Percentiles rank a stretch among this genome's conserved stretches.
These are phyloP conservation scores for Sycon ciliatum DNA, from an alignment of 37 sponge, comb jelly and placozoan genomes.

Conservation along the genomic window DNA sequence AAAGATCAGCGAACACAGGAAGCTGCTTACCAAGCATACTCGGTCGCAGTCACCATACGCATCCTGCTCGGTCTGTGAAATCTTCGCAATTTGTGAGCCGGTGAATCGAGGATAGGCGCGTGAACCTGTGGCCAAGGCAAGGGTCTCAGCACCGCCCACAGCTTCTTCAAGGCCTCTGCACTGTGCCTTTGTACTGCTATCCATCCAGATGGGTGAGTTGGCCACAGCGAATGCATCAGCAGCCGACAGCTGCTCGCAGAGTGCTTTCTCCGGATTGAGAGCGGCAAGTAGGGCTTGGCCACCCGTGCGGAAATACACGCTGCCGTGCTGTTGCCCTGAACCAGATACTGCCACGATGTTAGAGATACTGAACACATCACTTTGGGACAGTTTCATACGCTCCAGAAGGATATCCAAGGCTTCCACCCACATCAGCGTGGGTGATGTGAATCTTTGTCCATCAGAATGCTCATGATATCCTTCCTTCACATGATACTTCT, in stretches of 20 bases:
- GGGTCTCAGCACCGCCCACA: constrained; percentile 50
- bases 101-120: constrained; percentile 69
- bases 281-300: too few relatives aligned
- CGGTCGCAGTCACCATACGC: too few relatives aligned
- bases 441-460: constrained; percentile 72
- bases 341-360: constrained; percentile 57
- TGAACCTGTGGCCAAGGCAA: constrained; percentile 77
- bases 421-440: constrained; percentile 84
- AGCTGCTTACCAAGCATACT: neutral
- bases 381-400: constrained; percentile 42
- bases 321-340: constrained; percentile 87
- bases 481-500: too few relatives aligned
- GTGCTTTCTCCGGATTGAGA: too few relatives aligned
- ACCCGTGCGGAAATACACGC: too few relatives aligned
- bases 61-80: too few relatives aligned
- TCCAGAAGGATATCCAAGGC: constrained; percentile 34
- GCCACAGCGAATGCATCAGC: constrained; percentile 44
- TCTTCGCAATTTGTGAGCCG: neutral
- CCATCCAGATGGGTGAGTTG: constrained; percentile 89
- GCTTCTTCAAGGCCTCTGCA: constrained; percentile 61
- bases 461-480: too few relatives aligned
- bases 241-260: too few relatives aligned
- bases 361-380: constrained; percentile 43
- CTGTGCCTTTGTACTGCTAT: constrained; percentile 74
- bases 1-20: constrained; percentile 50